phyloP scores from a whole-genome alignment of 2,888 invertebrate species.

The Phalangium opilio region DNA sequence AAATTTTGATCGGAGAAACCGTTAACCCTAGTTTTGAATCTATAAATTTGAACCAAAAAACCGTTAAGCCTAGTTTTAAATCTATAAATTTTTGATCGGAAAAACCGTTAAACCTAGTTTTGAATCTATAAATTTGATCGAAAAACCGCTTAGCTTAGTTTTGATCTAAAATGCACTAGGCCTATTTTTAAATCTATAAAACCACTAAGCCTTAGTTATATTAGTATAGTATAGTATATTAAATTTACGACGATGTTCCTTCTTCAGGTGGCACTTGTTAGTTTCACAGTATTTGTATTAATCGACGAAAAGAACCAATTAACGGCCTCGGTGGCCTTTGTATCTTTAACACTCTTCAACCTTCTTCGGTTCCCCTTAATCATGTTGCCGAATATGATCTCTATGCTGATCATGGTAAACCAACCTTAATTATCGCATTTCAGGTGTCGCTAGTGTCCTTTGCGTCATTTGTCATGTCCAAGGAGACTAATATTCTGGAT shows the following conservation, averaged over 20 bases:
- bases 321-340: constrained; percentile 67
- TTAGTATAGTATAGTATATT: too few relatives aligned
- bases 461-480: constrained; percentile 54
- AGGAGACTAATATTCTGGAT: constrained; percentile 50
- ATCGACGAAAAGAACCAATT: constrained; percentile 45
- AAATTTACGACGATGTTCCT: background rate
- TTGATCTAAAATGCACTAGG: too few relatives aligned
- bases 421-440: background rate
- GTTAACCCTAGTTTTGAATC: too few relatives aligned
- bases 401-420: constrained; percentile 17
- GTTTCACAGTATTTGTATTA: constrained; percentile 67
- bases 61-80: too few relatives aligned
- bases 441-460: constrained; percentile 71
- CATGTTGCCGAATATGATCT: constrained; percentile 21
- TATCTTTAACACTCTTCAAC: constrained; percentile 71
- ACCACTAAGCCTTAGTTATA: too few relatives aligned
- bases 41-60: too few relatives aligned
- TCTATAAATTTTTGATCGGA: too few relatives aligned
- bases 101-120: too few relatives aligned
- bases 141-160: too few relatives aligned
- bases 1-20: too few relatives aligned
- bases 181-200: too few relatives aligned
- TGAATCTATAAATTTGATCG: too few relatives aligned
- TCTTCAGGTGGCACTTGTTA: constrained; percentile 56
- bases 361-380: constrained; percentile 71